Evolutionary conservation across 2,797 vertebrate species (phyloP), one percentile per base, ranked within the genome.

Genomic region (Danio jaintianensis): DNA sequence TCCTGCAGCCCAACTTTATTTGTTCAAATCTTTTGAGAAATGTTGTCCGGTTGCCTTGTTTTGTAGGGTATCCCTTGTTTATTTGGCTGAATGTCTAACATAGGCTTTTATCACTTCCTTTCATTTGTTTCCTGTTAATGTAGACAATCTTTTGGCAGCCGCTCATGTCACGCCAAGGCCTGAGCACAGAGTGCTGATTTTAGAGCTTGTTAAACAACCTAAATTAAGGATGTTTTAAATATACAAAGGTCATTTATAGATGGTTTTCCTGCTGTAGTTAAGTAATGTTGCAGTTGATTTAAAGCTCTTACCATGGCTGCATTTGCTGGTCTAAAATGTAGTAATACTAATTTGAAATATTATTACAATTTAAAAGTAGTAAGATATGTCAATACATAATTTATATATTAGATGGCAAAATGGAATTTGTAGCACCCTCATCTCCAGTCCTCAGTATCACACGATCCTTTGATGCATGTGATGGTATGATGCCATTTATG

Each of bases 51-150:
- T 18, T 5, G 12, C 40, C 7, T 50, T 64, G n/a, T 62, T 63
- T 52, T 52, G 29, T 45, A 50, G 53, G 47, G 45, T 38, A 43
- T 16, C 8, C 36, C 59, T 55, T 43, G 61, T 43, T 76, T 66
- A 22, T 64, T 66, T 76, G 48, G 18, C 38, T 43, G 48, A 55
- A 55, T 66, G 50, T n/a, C 59, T 42, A 40, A 62, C 29, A 29
- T 64, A 0, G 22, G 45, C 45, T 68, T 68, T 68, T 50, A 50
- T 68, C 45, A 48, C 22, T 68, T 50, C 22, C 45, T 68, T 68
- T 50, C 4, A 48, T 68, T 68, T 48, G 61, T 13, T 75, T 75
- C 18, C 61, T 55, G 61, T 18, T 63, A 53, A 53, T 16, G 29
- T 22, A 66, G 38, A 55, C 38, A n/a, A 50, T 40, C 13, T 43